Evolutionary conservation across 2,797 vertebrate species (phyloP).

Genomic region (Lophius americanus): DNA sequence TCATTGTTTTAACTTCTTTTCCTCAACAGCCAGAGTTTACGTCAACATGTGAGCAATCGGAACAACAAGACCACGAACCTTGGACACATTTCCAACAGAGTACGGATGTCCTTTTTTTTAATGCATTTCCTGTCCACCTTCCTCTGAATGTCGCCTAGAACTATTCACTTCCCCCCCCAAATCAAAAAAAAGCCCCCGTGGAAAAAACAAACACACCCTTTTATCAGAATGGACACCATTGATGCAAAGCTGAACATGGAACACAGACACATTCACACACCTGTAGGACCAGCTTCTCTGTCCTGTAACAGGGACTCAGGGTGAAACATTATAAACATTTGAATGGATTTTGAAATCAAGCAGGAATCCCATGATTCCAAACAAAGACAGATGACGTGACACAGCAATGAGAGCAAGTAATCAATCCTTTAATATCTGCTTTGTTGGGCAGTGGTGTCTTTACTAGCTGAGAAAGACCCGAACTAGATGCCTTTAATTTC

Average conservation of each 20-base stretch:
- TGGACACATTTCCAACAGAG: slow-evolving; percentile 12
- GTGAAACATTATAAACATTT: slow-evolving; percentile 36
- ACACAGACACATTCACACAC: too few relatives aligned
- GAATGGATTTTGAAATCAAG: slow-evolving; percentile 37
- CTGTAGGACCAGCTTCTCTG: slow-evolving; percentile 3
- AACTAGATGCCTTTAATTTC: too few relatives aligned
- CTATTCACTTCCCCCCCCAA: slow-evolving; percentile 2
- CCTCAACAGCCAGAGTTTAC: not conserved
- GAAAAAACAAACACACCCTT: slow-evolving; percentile 37
- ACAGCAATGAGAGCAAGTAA: not conserved
- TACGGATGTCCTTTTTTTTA: slow-evolving; percentile 44
- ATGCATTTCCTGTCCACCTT: slow-evolving; percentile 36
- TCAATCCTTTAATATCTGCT: slow-evolving; percentile 1
- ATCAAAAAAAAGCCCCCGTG: slow-evolving; percentile 12
- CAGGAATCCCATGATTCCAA: slow-evolving; percentile 10
- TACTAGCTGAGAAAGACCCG: too few relatives aligned
- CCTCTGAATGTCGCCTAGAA: slow-evolving; percentile 7
- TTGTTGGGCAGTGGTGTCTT: too few relatives aligned
- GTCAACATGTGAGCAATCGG: slow-evolving; percentile 26
- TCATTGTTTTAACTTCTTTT: not conserved
- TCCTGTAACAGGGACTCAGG: slow-evolving; percentile 38
- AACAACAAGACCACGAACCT: not conserved
- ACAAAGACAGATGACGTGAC: not conserved
- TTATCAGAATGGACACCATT: slow-evolving; percentile 4
- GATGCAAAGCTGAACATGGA: too few relatives aligned